Base-by-base conservation (phyloP, 30 jellyfish, hydroid and myxozoan genomes). In the Turritopsis rubra region DNA sequence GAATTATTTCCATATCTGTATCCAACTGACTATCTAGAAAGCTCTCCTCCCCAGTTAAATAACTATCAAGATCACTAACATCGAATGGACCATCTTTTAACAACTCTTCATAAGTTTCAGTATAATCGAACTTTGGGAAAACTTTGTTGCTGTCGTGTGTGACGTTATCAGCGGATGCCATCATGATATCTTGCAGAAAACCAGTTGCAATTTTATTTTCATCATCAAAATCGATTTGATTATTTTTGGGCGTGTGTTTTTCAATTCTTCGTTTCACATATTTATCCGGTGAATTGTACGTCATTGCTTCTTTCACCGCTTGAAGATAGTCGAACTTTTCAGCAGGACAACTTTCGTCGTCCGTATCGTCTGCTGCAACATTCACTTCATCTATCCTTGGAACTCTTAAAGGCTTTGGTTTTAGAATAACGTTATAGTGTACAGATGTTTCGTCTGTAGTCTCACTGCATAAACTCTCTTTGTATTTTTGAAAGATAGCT, bases 241-340 rank as follows among this genome's bases (percentile, higher is more conserved):
- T 68, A 19, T 68, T 27, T 68, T 27, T 23, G 0, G 30, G 31
- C 8, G 28, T 68, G 31, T n/a, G 28, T 68, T 68, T 68, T 9
- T 23, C 77, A 8, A 68, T 8, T 27, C 30, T 68, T 9, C 30
- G 28, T 68, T 68, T 68, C 31, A 68, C 77, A n/a, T 23, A n/a
- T 68, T 68, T 68, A 27, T 68, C 77, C 16, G 77, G 77, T 27
- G 77, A 68, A 27, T 68, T 68, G 77, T 68, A 68, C 0, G 77
- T 68, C 77, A 68, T 68, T 1, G 77, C 19, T 22, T 68, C 77
- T 68, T 1, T 68, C 0, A 68, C 0, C 16, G 77, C 77, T 68
- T 68, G 28, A 23, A 27, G 30, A 22, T 68, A 68, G 30, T 68
- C 21, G 30, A n/a, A 68, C 30, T 68, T 68, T 23, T 68, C 28